A percentile compares a stretch with the other conserved stretches of the same genome.
Evolutionary conservation across 2,888 invertebrate genomes (phyloP).

Genomic region (Caenorhabditis becei): DNA sequence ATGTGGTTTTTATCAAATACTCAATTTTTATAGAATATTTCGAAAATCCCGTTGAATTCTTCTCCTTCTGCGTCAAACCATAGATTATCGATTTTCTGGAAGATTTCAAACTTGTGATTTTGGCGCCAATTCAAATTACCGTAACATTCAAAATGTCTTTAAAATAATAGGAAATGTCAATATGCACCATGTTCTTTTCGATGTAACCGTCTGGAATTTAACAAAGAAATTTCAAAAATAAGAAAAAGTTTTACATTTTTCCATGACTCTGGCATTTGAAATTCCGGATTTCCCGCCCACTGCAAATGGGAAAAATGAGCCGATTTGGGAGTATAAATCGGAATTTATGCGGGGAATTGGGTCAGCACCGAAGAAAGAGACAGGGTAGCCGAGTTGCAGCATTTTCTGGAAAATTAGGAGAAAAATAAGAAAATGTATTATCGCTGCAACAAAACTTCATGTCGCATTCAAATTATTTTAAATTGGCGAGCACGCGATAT

Average conservation of each 20-base stretch:
- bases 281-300: conserved; percentile 38
- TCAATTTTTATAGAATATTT: conserved; percentile 38
- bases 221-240: not conserved
- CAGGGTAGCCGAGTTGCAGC: conserved; percentile 26
- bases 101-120: not conserved
- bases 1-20: conserved; percentile 23
- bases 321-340: conserved; percentile 32
- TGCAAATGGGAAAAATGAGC: conserved; percentile 34
- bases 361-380: conserved; percentile 30
- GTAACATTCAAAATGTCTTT: conserved; percentile 42
- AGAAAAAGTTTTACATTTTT: conserved; percentile 33
- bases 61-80: conserved; percentile 36
- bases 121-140: not conserved
- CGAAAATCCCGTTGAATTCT: conserved; percentile 31
- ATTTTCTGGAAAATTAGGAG: conserved; percentile 30
- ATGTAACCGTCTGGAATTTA: conserved; percentile 30
- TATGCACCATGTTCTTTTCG: conserved; percentile 34
- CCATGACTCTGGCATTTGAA: conserved; percentile 41
- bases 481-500: too few species aligned
- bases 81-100: conserved; percentile 34
- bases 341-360: conserved; percentile 32
- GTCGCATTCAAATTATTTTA: too few species aligned
- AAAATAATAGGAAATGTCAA: conserved; percentile 33
- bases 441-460: too few species aligned
- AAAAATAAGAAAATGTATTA: not conserved